Conservation (phyloP, 2,888 invertebrate species). For the Xylota sylvarum region DNA sequence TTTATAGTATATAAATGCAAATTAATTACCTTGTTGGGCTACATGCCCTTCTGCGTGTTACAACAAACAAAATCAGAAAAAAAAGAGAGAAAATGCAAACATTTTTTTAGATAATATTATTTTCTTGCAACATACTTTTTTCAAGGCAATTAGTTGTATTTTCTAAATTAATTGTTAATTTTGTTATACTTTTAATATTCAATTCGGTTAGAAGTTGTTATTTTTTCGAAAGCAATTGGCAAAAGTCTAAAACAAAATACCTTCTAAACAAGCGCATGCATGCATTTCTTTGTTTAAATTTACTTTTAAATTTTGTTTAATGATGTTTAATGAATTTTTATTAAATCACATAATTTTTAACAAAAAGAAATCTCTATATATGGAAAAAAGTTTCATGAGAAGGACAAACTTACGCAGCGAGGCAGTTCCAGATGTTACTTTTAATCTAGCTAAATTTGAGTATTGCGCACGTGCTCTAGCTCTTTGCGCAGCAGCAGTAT, state of each 20-base stretch:
- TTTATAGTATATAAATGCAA: conserved; percentile 41
- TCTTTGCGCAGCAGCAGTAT: conserved; percentile 95
- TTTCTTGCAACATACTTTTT: conserved; percentile 60
- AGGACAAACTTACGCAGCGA: conserved; percentile 89
- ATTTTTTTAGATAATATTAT: conserved; percentile 69
- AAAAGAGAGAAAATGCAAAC: conserved; percentile 77
- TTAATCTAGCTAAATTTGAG: conserved; percentile 91
- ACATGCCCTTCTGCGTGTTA: conserved; percentile 87
- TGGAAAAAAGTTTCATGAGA: too few species aligned
- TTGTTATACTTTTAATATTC: background rate
- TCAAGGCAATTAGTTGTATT: conserved; percentile 65
- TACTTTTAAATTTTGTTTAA: conserved; percentile 22
- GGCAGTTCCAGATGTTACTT: conserved; percentile 88
- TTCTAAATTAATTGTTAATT: conserved; percentile 29
- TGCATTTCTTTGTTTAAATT: conserved; percentile 35
- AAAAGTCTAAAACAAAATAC: conserved; percentile 17
- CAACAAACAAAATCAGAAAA: conserved; percentile 78
- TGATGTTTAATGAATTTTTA: conserved; percentile 23
- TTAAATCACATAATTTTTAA: conserved; percentile 18
- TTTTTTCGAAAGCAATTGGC: conserved; percentile 18
- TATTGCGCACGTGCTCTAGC: conserved; percentile 94
- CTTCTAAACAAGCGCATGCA: conserved; percentile 41
- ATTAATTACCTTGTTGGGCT: conserved; percentile 87
- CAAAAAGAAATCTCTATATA: background rate
- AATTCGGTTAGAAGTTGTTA: background rate